phyloP scores from a whole-genome alignment of 2,888 invertebrate species.

The Diaphora mendica region DNA sequence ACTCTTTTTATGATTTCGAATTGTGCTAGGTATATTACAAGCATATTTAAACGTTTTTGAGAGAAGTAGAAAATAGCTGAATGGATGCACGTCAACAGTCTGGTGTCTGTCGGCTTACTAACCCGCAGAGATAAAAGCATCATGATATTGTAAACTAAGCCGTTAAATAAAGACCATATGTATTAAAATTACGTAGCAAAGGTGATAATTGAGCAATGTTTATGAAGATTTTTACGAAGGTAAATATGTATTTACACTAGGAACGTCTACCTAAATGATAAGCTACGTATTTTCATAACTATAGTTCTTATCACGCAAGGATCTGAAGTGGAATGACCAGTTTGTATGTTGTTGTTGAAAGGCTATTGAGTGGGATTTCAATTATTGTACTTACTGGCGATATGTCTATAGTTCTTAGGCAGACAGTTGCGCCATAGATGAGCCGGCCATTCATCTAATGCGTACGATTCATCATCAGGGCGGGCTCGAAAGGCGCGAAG shows the following conservation, averaged over 20 bases:
- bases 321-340: neutral
- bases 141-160: constrained; percentile 27
- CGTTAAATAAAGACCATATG: neutral
- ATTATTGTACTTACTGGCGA: constrained; percentile 86
- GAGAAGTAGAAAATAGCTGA: neutral
- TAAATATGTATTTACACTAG: neutral
- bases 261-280: neutral
- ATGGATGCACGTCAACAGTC: neutral
- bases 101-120: constrained; percentile 20
- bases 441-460: constrained; percentile 92
- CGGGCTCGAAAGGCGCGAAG: constrained; percentile 92
- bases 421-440: constrained; percentile 92
- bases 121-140: constrained; percentile 38
- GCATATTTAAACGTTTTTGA: neutral
- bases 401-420: constrained; percentile 90
- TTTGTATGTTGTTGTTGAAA: neutral
- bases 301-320: neutral
- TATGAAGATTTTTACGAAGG: neutral
- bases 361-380: neutral
- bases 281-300: neutral
- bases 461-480: constrained; percentile 91
- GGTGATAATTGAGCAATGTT: constrained; percentile 1
- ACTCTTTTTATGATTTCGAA: neutral
- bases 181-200: neutral
- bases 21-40: neutral